Conservation (phyloP, 2,113 vertebrate species). For the Heterochromis multidens region DNA sequence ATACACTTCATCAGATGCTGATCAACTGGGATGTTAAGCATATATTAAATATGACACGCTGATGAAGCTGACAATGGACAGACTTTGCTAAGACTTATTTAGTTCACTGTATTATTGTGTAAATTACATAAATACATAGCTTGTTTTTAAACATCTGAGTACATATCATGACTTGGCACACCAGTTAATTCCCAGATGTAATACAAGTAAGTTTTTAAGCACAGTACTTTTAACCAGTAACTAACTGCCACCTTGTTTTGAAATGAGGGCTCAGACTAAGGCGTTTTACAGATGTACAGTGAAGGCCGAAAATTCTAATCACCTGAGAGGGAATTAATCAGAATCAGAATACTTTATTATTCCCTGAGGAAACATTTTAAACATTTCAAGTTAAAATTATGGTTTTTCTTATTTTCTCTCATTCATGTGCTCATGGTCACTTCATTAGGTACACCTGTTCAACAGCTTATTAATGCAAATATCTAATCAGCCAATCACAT, state of each 20-base stretch:
- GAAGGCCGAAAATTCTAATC: too few species aligned
- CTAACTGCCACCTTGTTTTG: accelerated
- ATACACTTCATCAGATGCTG: background rate
- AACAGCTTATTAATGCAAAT: background rate
- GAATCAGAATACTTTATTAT: too few species aligned
- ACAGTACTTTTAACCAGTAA: background rate
- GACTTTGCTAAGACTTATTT: background rate
- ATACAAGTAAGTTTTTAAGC: too few species aligned
- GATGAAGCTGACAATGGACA: background rate
- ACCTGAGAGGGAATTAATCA: too few species aligned
- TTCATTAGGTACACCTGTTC: background rate
- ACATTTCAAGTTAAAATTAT: too few species aligned
- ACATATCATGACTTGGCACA: background rate
- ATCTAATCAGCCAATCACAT: background rate
- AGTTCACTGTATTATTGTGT: background rate
- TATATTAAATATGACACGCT: background rate
- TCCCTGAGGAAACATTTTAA: too few species aligned
- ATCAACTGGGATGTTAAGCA: background rate
- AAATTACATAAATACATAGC: background rate
- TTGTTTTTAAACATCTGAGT: background rate
- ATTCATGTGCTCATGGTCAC: background rate
- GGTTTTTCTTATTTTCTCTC: background rate
- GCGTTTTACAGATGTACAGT: background rate
- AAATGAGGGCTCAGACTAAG: background rate
- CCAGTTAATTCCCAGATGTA: too few species aligned